Base-by-base conservation (phyloP, 35 echinoderm and acorn worm genomes). In the Antedon bifida region DNA sequence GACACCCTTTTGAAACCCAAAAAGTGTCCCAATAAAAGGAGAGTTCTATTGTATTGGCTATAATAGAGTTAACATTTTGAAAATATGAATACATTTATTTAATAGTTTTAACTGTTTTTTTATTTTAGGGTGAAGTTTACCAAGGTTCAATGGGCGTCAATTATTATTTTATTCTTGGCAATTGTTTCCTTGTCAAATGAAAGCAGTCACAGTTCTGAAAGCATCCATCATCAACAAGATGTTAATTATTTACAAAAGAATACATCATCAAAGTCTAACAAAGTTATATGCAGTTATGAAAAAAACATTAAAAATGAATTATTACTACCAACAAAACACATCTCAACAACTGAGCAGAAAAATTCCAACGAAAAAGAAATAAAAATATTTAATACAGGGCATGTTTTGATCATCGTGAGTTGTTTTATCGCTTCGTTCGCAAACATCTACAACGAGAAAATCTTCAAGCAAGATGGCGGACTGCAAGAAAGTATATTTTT, bases 391-490 rank as follows among this genome's bases (percentile, higher is more conserved):
- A 21, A 82, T 83, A 36, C 30, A 77, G 90, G 90, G 14, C 85
- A 91, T 85, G 30, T 92, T 3, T 75, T 91, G 30, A 79, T 96
- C 17, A 23, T 96, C 5, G 13, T 89, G 0, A 87, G 92, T 35
- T 96, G 93, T 36, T 92, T 96, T 74, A 83, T 96, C 32, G 85
- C 93, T 0, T 92, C 93, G 32, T 33, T 81, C 0, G 93, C 93
- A 8, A 96, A 96, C 82, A 86, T 96, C n/a, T 96, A 96, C 77
- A 96, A 96, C 31, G 93, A 96, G 35, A 96, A 96, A 79, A 96
- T 96, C 32, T 96, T 96, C 74, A 96, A 96, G 73, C 86, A 96
- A 74, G 93, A 85, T 30, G 35, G 83, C n/a, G 83, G 87, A 36
- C 74, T 88, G 19, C 81, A 91, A 32, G 87, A 96, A 36, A 91